Base-by-base conservation (phyloP, 2,888 invertebrate genomes). In the Baccha elongata region DNA sequence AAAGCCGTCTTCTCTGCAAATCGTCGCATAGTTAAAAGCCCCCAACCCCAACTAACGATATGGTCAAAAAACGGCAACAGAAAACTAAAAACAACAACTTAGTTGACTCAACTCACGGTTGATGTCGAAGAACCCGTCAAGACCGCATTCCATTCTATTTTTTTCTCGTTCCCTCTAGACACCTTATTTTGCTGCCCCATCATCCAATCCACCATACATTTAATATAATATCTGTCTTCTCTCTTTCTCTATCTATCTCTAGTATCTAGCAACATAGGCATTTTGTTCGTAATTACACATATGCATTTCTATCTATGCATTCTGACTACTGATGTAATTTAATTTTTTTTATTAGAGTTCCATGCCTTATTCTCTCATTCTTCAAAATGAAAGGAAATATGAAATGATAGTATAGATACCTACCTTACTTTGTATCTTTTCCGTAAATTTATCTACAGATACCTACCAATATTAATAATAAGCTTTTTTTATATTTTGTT, bases 231-330 rank as follows among this genome's bases (percentile, higher is more conserved):
- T 32, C 35, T 29, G 52, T 32, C 32, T 40, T 48, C 26, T 65
- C 71, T 71, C 53, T 67, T 23, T 46, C 76, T 40, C 69, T 40
- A 62, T 71, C 44, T 53, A 42, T 37, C 26, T 8, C 32, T 46
- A 23, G 35, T 74, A 76, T 68, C 76, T 67, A 72, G 67, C 71
- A 83, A 71, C 83, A 83, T 83, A 78, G 72, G 83, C 72, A 83
- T 83, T 78, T 78, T 78, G 72, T 83, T 68, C 64, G 78, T 83
- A 83, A 83, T 83, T 78, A 83, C n/a, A n/a, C n/a, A n/a, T 83
- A 83, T 83, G 78, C 83, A 83, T 83, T 83, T 78, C 78, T 83
- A 83, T 83, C 83, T 83, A 83, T 83, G 83, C 78, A 78, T 83
- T 83, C 83, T 78, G 78, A 78, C 78, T 78, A 78, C 83, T 83